Evolutionary conservation across 2,888 invertebrate species (phyloP), one percentile per base, ranked within the genome.

Genomic region (Rhagium mordax): DNA sequence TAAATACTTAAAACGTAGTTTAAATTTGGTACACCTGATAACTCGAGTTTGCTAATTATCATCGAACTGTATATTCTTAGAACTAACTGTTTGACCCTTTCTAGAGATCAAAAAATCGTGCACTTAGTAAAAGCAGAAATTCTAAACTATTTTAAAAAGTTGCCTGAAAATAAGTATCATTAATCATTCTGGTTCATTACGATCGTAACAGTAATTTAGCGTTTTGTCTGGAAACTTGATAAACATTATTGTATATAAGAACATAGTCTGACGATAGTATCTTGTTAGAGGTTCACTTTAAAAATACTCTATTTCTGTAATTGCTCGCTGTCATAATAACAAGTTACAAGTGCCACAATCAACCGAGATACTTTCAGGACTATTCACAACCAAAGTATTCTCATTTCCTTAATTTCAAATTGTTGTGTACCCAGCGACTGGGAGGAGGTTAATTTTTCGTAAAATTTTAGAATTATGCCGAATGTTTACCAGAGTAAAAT

Each of bases 141-240:
- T 13, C 21, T 20, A 29, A 29, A 16, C n/a, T 8, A 15, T 59
- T 59, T 59, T 16, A 29, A 55, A 24, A 59, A 59, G 15, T n/a
- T n/a, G n/a, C 8, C 16, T 1, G 29, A 16, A 16, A 15, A n/a
- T n/a, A n/a, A 7, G 59, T 10, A 7, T 59, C 59, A 59, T 59
- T 33, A 59, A 59, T 59, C 59, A 59, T 59, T 59, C 33, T 13
- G 29, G 16, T 13, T 59, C 33, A 59, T 33, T 55, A 24, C 55
- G 24, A 55, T 24, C 24, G 24, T 55, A 55, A n/a, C 55, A 24
- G 55, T 24, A 20, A 55, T 55, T 55, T 33, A 16, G 29, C 29
- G 15, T 59, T 59, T 27, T 33, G 59, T 59, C 59, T 59, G 59
- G 55, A 15, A 55, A 55, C 55, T 55, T 20, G 16, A 59, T 33